Percentiles rank a stretch among this genome's conserved stretches.
phyloP scores from a whole-genome alignment of 2,797 vertebrate genomes.

The Pampus argenteus region DNA sequence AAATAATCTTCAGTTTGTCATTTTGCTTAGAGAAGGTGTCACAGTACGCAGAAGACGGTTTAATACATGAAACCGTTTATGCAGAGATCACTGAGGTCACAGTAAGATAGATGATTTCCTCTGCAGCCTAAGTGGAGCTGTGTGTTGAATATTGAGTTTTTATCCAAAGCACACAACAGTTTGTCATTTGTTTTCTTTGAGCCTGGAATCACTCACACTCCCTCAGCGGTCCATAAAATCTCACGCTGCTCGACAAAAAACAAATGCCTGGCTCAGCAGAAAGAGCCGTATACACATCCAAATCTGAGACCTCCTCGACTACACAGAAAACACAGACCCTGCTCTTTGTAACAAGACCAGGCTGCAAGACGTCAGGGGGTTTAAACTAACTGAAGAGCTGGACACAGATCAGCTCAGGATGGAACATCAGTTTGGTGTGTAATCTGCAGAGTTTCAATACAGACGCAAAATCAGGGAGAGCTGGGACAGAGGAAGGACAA shows the following conservation, averaged over 20 bases:
- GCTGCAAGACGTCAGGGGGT: constrained; percentile 42
- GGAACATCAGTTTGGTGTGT: too few species aligned
- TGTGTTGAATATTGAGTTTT: constrained; percentile 2
- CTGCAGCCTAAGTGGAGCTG: constrained; percentile 6
- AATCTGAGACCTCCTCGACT: constrained; percentile 39
- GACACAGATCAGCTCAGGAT: too few species aligned
- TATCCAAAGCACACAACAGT: constrained; percentile 41
- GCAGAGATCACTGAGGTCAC: too few species aligned
- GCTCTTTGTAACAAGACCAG: background rate
- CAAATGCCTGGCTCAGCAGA: constrained; percentile 39
- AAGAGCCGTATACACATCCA: constrained; percentile 25
- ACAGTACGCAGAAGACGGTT: too few species aligned
- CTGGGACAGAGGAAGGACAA: too few species aligned
- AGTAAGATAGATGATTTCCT: too few species aligned
- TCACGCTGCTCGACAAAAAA: constrained; percentile 5
- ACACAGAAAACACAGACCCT: constrained; percentile 26
- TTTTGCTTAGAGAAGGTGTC: too few species aligned
- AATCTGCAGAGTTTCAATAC: too few species aligned
- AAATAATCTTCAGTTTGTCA: too few species aligned
- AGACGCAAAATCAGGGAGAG: too few species aligned
- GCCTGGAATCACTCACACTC: constrained; percentile 26
- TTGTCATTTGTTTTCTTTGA: constrained; percentile 53
- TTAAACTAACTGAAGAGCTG: constrained; percentile 34
- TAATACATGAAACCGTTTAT: too few species aligned
- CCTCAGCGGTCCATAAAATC: constrained; percentile 36